Evolutionary conservation across 2,888 invertebrate genomes (phyloP).

Genomic region (Eupithecia subumbrata): DNA sequence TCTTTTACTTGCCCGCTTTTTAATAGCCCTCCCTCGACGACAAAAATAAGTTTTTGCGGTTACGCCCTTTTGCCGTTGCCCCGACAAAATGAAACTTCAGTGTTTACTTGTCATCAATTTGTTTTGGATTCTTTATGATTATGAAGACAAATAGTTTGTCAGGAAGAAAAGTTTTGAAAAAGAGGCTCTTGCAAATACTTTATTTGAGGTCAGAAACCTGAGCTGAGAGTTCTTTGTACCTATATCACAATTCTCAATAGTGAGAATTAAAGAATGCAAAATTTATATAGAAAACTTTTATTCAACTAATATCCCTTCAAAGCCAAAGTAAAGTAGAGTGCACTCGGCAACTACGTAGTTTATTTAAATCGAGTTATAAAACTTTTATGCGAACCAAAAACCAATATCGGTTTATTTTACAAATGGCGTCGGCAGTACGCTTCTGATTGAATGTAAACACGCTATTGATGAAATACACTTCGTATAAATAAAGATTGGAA

Average conservation of each 20-base stretch:
- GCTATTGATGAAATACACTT: background rate
- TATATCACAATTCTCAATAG: too few species aligned
- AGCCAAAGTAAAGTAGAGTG: background rate
- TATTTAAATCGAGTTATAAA: slow-evolving; percentile 2
- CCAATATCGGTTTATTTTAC: slow-evolving; percentile 9
- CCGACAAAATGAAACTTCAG: slow-evolving; percentile 29
- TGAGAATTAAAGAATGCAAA: too few species aligned
- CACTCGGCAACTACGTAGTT: background rate
- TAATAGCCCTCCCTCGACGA: slow-evolving; percentile 51
- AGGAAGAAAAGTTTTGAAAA: background rate
- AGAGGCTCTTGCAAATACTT: background rate
- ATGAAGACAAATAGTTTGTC: slow-evolving; percentile 8
- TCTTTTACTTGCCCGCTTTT: slow-evolving; percentile 50
- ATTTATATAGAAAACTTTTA: background rate
- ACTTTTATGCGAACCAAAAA: slow-evolving; percentile 1
- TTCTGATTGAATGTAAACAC: slow-evolving; percentile 3
- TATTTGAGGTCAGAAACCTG: background rate
- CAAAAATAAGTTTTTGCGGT: slow-evolving; percentile 50
- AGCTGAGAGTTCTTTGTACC: background rate
- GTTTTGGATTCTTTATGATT: background rate
- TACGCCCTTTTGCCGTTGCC: slow-evolving; percentile 33
- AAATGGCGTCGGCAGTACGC: background rate
- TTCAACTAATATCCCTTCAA: background rate
- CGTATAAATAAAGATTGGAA: background rate
- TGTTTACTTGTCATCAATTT: slow-evolving; percentile 15